Evolutionary conservation across 2,797 vertebrate species (phyloP).

Genomic region (Carapus acus): DNA sequence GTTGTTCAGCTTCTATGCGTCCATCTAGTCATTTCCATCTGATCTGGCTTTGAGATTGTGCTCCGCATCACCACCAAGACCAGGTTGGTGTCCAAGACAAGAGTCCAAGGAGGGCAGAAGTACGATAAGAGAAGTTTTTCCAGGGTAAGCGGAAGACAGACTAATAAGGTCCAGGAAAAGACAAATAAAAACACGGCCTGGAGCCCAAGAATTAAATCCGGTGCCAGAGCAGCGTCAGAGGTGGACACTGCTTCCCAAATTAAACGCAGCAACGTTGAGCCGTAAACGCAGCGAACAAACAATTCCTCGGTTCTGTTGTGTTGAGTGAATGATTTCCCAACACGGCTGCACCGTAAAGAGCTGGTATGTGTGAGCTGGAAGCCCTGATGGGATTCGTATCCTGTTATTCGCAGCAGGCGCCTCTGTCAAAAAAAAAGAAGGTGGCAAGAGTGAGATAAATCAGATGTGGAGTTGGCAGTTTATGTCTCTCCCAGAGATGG

Average conservation of each 20-base stretch:
- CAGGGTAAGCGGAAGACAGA: neutral
- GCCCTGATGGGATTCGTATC: slow-evolving; percentile 17
- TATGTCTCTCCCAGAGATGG: slow-evolving; percentile 41
- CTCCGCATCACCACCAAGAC: neutral
- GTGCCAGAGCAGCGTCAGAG: neutral
- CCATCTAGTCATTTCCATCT: no score
- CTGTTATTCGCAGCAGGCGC: slow-evolving; percentile 22
- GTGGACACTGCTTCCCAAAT: neutral
- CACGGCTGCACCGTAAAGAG: no score
- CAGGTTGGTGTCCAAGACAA: neutral
- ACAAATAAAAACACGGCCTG: neutral
- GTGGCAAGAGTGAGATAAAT: slow-evolving; percentile 43
- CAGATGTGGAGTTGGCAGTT: slow-evolving; percentile 28
- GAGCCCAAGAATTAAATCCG: neutral
- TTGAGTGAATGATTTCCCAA: neutral
- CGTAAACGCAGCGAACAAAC: neutral
- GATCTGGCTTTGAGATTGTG: no score
- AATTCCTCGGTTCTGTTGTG: neutral
- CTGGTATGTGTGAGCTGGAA: no score
- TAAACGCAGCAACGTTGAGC: neutral
- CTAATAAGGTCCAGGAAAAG: neutral
- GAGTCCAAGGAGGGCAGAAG: no score
- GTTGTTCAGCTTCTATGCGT: no score
- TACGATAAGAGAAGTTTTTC: neutral
- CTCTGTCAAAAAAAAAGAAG: slow-evolving; percentile 17